A percentile compares a stretch with the other conserved stretches of the same genome.
Conservation (phyloP, 92 coral and sea anemone genomes). For the Porites cylindrica region DNA sequence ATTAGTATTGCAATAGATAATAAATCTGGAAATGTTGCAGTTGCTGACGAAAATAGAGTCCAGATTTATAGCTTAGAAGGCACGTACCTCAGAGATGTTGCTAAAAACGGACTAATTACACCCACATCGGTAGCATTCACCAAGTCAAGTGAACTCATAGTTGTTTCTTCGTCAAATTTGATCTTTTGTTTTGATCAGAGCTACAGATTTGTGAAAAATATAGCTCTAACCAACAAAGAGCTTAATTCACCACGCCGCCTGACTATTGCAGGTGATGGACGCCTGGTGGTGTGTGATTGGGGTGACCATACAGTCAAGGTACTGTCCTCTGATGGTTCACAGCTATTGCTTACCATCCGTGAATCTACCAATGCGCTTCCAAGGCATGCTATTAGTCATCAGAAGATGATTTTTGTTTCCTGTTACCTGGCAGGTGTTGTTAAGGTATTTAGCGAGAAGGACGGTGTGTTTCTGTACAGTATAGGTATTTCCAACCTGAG, state of each 20-base stretch:
- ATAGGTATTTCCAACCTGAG: too few relatives aligned
- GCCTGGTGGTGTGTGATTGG: not conserved
- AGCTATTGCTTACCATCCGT: not conserved
- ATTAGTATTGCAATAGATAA: not conserved
- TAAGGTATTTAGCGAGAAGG: constrained; percentile 43
- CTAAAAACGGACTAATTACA: not conserved
- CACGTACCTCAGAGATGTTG: not conserved
- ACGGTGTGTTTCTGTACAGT: too few relatives aligned
- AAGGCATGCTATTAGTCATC: not conserved
- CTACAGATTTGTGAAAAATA: constrained; percentile 9
- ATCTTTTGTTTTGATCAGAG: constrained; percentile 38
- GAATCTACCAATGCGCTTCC: not conserved
- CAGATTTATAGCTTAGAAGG: not conserved
- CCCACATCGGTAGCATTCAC: not conserved
- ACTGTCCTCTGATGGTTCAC: too few relatives aligned
- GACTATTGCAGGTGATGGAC: not conserved
- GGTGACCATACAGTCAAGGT: not conserved
- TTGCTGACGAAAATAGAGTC: not conserved
- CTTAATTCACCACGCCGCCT: not conserved
- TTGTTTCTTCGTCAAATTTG: not conserved
- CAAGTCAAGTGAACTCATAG: too few relatives aligned
- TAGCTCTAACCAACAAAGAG: constrained; percentile 28
- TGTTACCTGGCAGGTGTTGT: constrained; percentile 3
- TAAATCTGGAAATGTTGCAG: not conserved
- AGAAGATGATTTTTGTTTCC: not conserved